A percentile compares a stretch with the other conserved stretches of the same genome.
phyloP scores from a whole-genome alignment of 2,113 vertebrate genomes.

The Rhipidura dahli region DNA sequence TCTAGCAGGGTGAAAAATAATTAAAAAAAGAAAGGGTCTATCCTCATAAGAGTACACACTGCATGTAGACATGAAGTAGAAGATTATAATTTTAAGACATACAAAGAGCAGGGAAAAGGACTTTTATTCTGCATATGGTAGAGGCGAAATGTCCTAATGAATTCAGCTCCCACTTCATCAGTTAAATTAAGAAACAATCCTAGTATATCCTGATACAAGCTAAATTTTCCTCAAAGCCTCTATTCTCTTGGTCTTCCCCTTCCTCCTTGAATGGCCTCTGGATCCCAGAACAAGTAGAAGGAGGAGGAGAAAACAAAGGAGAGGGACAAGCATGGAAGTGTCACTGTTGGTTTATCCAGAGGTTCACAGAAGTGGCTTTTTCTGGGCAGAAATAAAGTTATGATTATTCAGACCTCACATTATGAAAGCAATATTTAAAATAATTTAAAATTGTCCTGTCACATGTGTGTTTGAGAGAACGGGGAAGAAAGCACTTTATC shows the following conservation, averaged over 20 bases:
- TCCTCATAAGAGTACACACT: not conserved
- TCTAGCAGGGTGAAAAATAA: not conserved
- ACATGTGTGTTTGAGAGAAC: accelerated
- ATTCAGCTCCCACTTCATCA: not conserved
- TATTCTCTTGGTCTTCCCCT: not conserved
- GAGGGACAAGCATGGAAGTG: accelerated
- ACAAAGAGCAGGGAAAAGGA: not conserved
- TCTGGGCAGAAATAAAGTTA: not conserved
- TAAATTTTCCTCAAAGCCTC: not conserved
- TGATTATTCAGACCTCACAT: not conserved
- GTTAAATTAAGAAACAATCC: not conserved
- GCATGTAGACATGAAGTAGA: not conserved
- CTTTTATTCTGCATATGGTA: not conserved
- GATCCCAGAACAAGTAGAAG: not conserved
- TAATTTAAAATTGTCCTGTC: not conserved
- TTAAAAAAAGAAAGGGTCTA: not conserved
- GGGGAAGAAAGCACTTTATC: not conserved
- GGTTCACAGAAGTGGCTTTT: not conserved
- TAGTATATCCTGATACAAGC: not conserved
- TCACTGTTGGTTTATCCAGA: not conserved
- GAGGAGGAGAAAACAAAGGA: not conserved
- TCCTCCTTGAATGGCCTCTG: not conserved
- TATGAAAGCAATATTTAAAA: not conserved
- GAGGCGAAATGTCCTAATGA: not conserved
- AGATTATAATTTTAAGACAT: not conserved